These are phyloP conservation scores for Phalera bucephala DNA, from an alignment of 2,888 invertebrate genomes.

Conservation along the genomic window DNA sequence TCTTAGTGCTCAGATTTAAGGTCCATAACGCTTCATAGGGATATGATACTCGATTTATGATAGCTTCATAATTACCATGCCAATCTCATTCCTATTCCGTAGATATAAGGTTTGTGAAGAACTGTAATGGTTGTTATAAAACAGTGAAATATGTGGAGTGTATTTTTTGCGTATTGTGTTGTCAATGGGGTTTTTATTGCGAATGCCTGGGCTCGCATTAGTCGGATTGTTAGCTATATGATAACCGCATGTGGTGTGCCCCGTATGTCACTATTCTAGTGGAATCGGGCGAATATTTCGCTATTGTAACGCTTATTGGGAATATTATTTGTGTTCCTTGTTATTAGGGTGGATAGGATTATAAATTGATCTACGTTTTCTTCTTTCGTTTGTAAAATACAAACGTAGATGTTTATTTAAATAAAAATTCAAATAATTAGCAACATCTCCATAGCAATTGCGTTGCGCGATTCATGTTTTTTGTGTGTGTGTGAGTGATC, in stretches of 20 bases:
- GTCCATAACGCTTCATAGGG: conserved; percentile 9
- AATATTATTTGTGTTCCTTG: no score
- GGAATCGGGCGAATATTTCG: conserved; percentile 29
- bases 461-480: no score
- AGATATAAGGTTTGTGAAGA: conserved; percentile 10
- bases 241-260: conserved; percentile 57
- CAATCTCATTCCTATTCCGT: conserved; percentile 17
- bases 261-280: conserved; percentile 43
- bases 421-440: no score
- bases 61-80: conserved; percentile 6
- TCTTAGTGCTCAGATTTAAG: conserved; percentile 16
- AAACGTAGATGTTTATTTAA: no score
- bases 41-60: no score
- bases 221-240: conserved; percentile 53
- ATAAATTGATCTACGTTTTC: background rate
- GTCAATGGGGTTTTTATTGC: conserved; percentile 61
- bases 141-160: conserved; percentile 33
- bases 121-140: conserved; percentile 23
- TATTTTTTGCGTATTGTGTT: conserved; percentile 45
- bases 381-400: no score
- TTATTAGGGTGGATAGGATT: no score
- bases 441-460: no score
- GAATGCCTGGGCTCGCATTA: conserved; percentile 61
- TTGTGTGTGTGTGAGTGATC: no score
- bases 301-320: background rate